Base-by-base conservation (phyloP, 1,140 invertebrate species). In the Venustaconcha ellipsiformis region DNA sequence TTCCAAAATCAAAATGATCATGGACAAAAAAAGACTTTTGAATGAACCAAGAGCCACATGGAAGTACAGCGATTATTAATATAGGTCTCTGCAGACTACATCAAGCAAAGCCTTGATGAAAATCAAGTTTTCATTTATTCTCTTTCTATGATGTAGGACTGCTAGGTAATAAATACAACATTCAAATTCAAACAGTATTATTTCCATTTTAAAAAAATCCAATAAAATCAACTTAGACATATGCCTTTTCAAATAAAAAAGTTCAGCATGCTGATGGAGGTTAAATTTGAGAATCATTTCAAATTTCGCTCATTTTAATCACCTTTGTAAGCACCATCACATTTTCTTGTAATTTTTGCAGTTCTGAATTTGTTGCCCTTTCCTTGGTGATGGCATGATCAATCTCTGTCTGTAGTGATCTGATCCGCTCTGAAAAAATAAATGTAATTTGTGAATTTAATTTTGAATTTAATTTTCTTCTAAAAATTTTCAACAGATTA, bases 311-410 rank as follows among this genome's bases (percentile, higher is more conserved):
- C 11, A 48, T 48, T 48, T 48, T 48, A 67, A 17, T 80, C 67
- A 89, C 95, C 89, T 98, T 99, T 90, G 99, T 96, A 78, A 97
- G 88, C 23, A 92, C 91, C 20, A 95, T 95, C 58, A 97, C 93
- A 83, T 93, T 94, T 84, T 97, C 95, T 58, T 92, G 93, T 18
- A 97, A 87, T 80, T 93, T 93, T 57, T 93, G 91, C 84, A 73
- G 93, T 68, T 86, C 85, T 23, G 89, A 62, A 55, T 37, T 93
- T 91, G 6, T 93, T 92, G 94, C 93, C 72, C 92, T 92, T 83
- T 97, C 94, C 65, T 94, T 92, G 17, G 93, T 92, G 30, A 92
- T 90, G 37, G 93, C 92, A 13, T 93, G 92, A 78, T 95, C 95
- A 18, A 97, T 89, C 87, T 98, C 96, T 1, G 91, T 91, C 81